phyloP scores from a whole-genome alignment of 2,113 vertebrate species.

The Phaethon lepturus region DNA sequence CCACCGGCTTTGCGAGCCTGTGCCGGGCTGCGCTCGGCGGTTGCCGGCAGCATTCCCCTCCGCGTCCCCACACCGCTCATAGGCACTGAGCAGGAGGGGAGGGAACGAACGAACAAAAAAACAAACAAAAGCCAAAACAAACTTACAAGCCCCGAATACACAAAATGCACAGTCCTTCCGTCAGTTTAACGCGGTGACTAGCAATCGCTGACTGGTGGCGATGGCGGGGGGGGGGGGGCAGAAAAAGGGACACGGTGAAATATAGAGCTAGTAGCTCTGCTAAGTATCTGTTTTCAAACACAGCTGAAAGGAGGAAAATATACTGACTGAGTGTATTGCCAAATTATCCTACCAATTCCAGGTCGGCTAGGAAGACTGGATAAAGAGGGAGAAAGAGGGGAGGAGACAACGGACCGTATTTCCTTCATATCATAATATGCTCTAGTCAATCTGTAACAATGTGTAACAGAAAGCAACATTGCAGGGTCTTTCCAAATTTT shows the following conservation, averaged over 20 bases:
- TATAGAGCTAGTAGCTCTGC: neutral
- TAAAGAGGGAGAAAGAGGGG: neutral
- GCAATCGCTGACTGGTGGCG: neutral
- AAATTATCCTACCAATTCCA: neutral
- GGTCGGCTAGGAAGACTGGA: neutral
- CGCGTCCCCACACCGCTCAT: neutral
- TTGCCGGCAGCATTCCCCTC: neutral
- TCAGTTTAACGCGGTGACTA: neutral
- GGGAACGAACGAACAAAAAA: neutral
- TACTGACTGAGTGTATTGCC: neutral
- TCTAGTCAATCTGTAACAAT: neutral
- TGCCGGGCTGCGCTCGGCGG: neutral
- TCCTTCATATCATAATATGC: neutral
- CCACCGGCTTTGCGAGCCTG: neutral
- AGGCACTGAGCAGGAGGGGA: neutral
- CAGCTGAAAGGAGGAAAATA: neutral
- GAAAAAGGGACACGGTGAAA: neutral
- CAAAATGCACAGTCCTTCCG: neutral
- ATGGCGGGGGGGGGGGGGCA: neutral
- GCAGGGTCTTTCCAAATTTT: neutral
- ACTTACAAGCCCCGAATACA: neutral
- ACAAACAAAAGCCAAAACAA: neutral
- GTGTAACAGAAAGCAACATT: neutral
- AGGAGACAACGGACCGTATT: neutral
- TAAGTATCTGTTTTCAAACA: neutral